Conservation (phyloP, 2,113 vertebrate genomes). For the Atrichornis clamosus region DNA sequence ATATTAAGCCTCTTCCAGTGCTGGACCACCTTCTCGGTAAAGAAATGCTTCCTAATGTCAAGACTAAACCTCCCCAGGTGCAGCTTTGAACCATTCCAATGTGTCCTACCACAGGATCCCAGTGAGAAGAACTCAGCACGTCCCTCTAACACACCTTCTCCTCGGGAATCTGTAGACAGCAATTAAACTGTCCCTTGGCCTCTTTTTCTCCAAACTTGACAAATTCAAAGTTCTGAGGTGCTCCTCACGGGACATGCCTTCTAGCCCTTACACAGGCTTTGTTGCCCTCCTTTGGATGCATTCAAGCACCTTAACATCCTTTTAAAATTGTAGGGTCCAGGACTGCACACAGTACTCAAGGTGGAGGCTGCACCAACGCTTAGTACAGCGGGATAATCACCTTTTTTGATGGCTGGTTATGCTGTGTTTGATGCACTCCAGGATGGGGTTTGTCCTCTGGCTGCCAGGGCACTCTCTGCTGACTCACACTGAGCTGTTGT, state of each 20-base stretch:
- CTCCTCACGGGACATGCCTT: neutral
- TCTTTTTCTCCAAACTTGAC: neutral
- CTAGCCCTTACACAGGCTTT: neutral
- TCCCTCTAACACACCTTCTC: neutral
- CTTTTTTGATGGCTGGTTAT: neutral
- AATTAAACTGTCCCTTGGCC: neutral
- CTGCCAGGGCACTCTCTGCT: neutral
- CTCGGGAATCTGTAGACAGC: neutral
- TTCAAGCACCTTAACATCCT: neutral
- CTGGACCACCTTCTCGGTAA: neutral
- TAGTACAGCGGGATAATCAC: rapidly evolving
- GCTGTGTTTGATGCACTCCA: neutral
- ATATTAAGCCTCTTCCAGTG: neutral
- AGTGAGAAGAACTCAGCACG: neutral
- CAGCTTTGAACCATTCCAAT: neutral
- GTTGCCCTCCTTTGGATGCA: neutral
- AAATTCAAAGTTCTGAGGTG: neutral
- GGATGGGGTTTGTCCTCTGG: neutral
- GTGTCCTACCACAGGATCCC: neutral
- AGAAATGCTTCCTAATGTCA: neutral
- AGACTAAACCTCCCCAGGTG: neutral
- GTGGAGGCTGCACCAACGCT: rapidly evolving
- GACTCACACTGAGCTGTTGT: neutral
- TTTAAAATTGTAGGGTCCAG: neutral
- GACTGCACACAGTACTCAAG: neutral